phyloP scores from a whole-genome alignment of 2,113 vertebrate species.

The Pao palembangensis region DNA sequence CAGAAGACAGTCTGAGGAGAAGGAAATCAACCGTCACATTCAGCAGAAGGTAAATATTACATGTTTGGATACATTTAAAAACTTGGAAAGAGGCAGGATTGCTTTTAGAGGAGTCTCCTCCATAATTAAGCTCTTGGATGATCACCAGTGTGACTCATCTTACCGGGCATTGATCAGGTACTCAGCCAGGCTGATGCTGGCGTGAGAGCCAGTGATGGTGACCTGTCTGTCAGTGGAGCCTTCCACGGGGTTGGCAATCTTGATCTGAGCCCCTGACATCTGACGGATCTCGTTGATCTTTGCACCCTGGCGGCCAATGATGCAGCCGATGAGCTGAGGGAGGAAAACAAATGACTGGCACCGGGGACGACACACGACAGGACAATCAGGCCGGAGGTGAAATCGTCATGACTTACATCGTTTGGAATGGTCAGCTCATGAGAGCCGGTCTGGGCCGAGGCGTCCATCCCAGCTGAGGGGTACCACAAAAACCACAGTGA shows the following conservation, averaged over 20 bases:
- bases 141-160: slow-evolving; percentile 25
- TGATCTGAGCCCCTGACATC: slow-evolving; percentile 99
- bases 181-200: slow-evolving; percentile 97
- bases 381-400: not conserved
- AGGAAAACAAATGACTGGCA: not conserved
- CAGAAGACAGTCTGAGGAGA: slow-evolving; percentile 89
- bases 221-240: slow-evolving; percentile 95
- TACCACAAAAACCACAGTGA: slow-evolving; percentile 24
- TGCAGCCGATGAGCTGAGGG: slow-evolving; percentile 93
- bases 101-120: too few relatives aligned
- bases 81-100: too few relatives aligned
- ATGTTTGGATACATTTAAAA: too few relatives aligned
- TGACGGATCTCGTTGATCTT: slow-evolving; percentile 99
- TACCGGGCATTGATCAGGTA: slow-evolving; percentile 99
- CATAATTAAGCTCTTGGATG: too few relatives aligned
- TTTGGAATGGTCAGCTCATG: slow-evolving; percentile 99
- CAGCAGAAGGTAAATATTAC: not conserved
- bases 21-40: not conserved
- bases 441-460: slow-evolving; percentile 95
- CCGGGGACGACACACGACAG: too few relatives aligned
- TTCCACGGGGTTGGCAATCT: slow-evolving; percentile 97
- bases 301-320: slow-evolving; percentile 96
- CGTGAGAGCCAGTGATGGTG: slow-evolving; percentile 97
- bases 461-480: slow-evolving; percentile 86
- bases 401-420: slow-evolving; percentile 80